Evolutionary conservation across 2,888 invertebrate species (phyloP).

Genomic region (Cheilosia soror): DNA sequence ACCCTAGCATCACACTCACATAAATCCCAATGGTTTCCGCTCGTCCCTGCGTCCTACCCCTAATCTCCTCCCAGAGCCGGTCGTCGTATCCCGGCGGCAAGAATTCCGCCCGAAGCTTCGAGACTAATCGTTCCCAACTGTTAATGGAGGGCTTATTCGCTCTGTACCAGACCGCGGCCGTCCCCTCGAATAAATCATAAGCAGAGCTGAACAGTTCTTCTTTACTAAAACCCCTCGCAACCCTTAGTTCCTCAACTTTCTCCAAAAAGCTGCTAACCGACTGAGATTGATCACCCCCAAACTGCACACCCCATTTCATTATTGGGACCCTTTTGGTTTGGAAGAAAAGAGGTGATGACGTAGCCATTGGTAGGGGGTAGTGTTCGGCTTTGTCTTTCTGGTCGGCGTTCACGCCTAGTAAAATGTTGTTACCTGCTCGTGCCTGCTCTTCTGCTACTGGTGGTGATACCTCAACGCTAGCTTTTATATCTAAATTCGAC

Average conservation of each 20-base stretch:
- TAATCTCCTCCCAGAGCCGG: conserved; percentile 31
- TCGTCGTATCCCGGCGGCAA: conserved; percentile 42
- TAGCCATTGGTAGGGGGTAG: not conserved
- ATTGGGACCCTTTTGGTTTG: not conserved
- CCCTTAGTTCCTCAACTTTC: not conserved
- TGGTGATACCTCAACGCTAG: not conserved
- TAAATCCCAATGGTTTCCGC: conserved; percentile 38
- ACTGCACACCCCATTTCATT: conserved; percentile 31
- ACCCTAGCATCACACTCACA: conserved; percentile 9
- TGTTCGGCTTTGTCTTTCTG: no score
- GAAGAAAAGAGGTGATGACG: not conserved
- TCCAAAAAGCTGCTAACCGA: conserved; percentile 32
- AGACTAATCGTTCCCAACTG: conserved; percentile 9
- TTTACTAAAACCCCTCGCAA: not conserved
- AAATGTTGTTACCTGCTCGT: no score
- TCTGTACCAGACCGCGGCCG: conserved; percentile 27
- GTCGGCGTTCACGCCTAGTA: no score
- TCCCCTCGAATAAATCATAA: conserved; percentile 30
- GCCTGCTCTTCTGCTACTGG: no score
- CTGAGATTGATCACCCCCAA: conserved; percentile 13
- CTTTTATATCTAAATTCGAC: conserved; percentile 4
- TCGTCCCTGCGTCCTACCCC: conserved; percentile 29
- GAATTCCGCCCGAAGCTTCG: conserved; percentile 30
- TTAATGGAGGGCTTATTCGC: conserved; percentile 10
- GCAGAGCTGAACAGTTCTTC: conserved; percentile 6